Percentiles rank a stretch among this genome's conserved stretches.
phyloP scores from a whole-genome alignment of 2,797 vertebrate species.

The Xiphophorus birchmanni region DNA sequence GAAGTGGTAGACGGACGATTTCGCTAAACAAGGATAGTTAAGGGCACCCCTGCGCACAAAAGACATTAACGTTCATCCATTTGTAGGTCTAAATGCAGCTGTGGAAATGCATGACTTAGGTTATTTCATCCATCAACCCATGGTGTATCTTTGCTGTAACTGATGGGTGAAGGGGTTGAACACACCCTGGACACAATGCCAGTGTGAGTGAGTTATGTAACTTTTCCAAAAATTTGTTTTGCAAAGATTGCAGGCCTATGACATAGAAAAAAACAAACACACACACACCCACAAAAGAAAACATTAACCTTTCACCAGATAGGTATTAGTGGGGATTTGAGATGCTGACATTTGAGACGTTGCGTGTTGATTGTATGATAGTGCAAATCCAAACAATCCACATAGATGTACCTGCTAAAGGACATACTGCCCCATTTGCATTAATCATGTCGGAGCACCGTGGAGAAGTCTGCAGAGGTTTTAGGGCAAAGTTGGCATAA shows the following conservation, averaged over 20 bases:
- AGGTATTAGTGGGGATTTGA: neutral
- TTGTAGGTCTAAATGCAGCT: neutral
- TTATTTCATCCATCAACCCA: neutral
- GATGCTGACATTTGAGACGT: neutral
- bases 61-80: neutral
- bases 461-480: neutral
- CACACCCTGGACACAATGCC: neutral
- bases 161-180: neutral
- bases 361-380: neutral
- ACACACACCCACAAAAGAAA: neutral
- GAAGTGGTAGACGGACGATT: neutral
- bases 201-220: neutral
- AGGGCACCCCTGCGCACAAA: neutral
- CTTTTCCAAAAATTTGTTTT: neutral
- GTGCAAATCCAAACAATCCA: neutral
- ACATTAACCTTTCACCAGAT: neutral
- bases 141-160: neutral
- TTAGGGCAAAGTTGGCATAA: constrained; percentile 6
- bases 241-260: neutral
- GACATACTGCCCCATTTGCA: neutral
- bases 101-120: neutral
- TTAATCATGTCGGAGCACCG: neutral
- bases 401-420: neutral
- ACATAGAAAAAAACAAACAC: neutral
- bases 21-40: neutral